Evolutionary conservation across 1,140 invertebrate species (phyloP), one percentile per base, ranked within the genome.

Genomic region (Orchestia grillus): DNA sequence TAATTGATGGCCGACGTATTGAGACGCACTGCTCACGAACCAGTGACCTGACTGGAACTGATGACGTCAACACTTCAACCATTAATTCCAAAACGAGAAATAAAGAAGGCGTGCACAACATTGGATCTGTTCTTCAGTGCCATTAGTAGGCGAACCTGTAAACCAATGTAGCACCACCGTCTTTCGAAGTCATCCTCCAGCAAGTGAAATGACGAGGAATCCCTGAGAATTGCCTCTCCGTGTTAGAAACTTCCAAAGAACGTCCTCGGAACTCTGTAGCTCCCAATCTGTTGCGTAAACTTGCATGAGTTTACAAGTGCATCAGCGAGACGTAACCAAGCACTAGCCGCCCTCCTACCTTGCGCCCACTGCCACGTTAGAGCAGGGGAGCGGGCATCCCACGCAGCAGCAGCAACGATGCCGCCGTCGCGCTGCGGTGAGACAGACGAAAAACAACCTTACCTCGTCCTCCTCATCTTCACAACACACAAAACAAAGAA

Each of bases 361-460:
- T 94, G 92, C 92, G 44, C 92, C 92, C 92, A 44, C 92, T 94
- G 92, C 92, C 44, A 47, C 92, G 44, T 94, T 94, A 94, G 92
- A 94, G 92, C 92, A 94, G 92, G 92, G 92, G 92, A 44, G 92
- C 92, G 8, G 92, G 92, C 92, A 45, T 94, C 92, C 92, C 92
- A 94, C 92, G 92, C 44, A 94, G 92, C 92, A 47, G 92, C 92
- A 23, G 43, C 92, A 44, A 8, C 92, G 47, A 53, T 6, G 47
- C 62, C 62, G 62, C 88, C 43, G 88, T 44, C 88, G 88, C 43
- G 88, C 41, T 90, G 88, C 15, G 43, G 8, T 94, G 92, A 6
- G 11, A 94, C 8, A 94, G 43, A 45, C 40, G 44, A 45, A 94
- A 94, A 6, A 44, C 88, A 94, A 45, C 92, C 92, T 94, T 94